Evolutionary conservation across 1,140 invertebrate species (phyloP).

Genomic region (Bemisia tabaci): DNA sequence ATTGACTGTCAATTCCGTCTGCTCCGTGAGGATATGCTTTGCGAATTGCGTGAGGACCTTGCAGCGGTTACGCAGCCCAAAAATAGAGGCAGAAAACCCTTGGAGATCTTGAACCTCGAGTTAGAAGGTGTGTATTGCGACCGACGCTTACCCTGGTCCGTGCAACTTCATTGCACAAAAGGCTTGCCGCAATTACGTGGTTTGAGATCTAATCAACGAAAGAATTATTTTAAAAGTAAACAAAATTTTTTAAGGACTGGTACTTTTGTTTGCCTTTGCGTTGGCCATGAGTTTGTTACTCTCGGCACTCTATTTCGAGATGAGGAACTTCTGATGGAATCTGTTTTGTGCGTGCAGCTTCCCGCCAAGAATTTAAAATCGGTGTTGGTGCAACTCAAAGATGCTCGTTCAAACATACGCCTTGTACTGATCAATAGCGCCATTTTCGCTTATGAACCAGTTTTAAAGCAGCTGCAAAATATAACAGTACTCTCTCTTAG

Average conservation of each 20-base stretch:
- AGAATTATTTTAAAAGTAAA: not conserved
- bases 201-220: not conserved
- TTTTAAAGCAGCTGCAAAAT: not conserved
- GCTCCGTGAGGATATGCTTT: not conserved
- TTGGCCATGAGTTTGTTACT: not conserved
- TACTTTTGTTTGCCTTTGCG: not conserved
- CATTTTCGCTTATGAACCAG: not conserved
- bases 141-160: not conserved
- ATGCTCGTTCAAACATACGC: not conserved
- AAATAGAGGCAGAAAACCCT: not conserved
- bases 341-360: not conserved
- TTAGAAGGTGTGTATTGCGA: not conserved
- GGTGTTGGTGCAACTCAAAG: not conserved
- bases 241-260: not conserved
- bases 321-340: not conserved
- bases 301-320: not conserved
- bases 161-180: not conserved
- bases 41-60: not conserved
- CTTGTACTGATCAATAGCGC: not conserved
- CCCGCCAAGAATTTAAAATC: not conserved
- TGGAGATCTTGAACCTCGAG: not conserved
- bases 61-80: not conserved
- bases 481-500: not conserved
- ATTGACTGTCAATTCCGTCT: not conserved
- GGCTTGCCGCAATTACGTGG: not conserved